phyloP scores from a whole-genome alignment of 53 echinoderm and acorn worm species.

The Hippasteria phrygiana region DNA sequence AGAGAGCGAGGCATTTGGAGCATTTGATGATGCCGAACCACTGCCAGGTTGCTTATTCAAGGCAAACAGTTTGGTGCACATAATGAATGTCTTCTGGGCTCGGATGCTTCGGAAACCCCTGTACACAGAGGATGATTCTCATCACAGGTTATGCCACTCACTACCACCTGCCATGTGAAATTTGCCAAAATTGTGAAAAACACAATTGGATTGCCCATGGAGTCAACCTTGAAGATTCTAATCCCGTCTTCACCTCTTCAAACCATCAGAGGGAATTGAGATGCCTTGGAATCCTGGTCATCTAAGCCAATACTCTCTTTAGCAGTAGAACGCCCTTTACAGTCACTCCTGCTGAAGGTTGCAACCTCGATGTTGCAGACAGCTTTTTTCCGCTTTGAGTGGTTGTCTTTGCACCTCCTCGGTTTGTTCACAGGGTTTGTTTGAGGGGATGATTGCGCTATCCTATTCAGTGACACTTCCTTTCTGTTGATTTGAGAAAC shows the following conservation, averaged over 20 bases:
- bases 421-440: neutral
- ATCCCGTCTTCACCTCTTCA: conserved; percentile 2
- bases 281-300: too few relatives aligned
- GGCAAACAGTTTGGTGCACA: conserved; percentile 22
- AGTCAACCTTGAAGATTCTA: neutral
- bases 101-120: neutral
- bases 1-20: conserved; percentile 10
- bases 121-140: neutral
- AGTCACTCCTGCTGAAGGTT: neutral
- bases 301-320: too few relatives aligned
- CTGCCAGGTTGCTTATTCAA: neutral
- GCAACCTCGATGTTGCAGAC: neutral
- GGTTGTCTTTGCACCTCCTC: neutral
- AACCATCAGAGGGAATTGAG: too few relatives aligned
- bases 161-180: conserved; percentile 25
- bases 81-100: neutral
- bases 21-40: conserved; percentile 1
- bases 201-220: conserved; percentile 9
- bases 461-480: too few relatives aligned
- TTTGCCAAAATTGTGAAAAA: conserved; percentile 31
- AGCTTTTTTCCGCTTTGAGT: neutral
- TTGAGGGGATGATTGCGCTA: too few relatives aligned
- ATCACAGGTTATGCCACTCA: neutral
- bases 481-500: too few relatives aligned
- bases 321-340: neutral